Conservation (phyloP, 2,888 invertebrate genomes). For the Sesia apiformis region DNA sequence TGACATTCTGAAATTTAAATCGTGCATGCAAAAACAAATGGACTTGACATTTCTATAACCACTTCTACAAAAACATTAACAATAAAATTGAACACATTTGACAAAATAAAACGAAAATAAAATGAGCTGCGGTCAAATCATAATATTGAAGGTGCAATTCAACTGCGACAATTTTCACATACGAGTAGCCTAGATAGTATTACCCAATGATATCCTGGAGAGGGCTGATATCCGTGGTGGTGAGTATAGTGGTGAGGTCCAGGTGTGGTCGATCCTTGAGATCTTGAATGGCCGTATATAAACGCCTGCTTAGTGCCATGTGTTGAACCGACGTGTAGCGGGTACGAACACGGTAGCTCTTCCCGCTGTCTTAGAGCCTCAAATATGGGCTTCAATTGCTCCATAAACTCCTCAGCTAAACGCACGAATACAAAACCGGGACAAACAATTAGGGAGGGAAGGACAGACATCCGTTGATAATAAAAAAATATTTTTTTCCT, state of each 20-base stretch:
- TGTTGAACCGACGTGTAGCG: slow-evolving; percentile 87
- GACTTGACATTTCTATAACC: slow-evolving; percentile 23
- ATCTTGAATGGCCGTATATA: slow-evolving; percentile 77
- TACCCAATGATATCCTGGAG: slow-evolving; percentile 86
- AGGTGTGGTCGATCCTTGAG: slow-evolving; percentile 77
- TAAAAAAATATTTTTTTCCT: slow-evolving; percentile 35
- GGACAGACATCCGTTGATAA: slow-evolving; percentile 30
- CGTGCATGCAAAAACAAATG: slow-evolving; percentile 46
- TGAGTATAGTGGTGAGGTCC: slow-evolving; percentile 78
- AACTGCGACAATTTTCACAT: slow-evolving; percentile 46
- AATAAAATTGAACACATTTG: slow-evolving; percentile 29
- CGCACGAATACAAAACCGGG: slow-evolving; percentile 67
- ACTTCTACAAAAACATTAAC: slow-evolving; percentile 37
- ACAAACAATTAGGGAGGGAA: slow-evolving; percentile 52
- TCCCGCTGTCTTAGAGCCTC: slow-evolving; percentile 93
- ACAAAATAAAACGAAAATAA: slow-evolving; percentile 29
- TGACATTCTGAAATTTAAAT: background rate
- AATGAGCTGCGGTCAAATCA: slow-evolving; percentile 26
- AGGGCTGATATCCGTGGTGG: slow-evolving; percentile 81
- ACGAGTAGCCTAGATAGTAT: slow-evolving; percentile 49
- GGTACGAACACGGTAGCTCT: slow-evolving; percentile 93
- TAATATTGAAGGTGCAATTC: slow-evolving; percentile 24
- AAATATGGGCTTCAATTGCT: slow-evolving; percentile 96
- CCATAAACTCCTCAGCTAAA: slow-evolving; percentile 95
- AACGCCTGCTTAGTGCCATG: slow-evolving; percentile 76